Percentiles rank a stretch among this genome's conserved stretches.
These are phyloP conservation scores for Trachelipus rathkii DNA, from an alignment of 1,140 invertebrate species.

Conservation along the genomic window DNA sequence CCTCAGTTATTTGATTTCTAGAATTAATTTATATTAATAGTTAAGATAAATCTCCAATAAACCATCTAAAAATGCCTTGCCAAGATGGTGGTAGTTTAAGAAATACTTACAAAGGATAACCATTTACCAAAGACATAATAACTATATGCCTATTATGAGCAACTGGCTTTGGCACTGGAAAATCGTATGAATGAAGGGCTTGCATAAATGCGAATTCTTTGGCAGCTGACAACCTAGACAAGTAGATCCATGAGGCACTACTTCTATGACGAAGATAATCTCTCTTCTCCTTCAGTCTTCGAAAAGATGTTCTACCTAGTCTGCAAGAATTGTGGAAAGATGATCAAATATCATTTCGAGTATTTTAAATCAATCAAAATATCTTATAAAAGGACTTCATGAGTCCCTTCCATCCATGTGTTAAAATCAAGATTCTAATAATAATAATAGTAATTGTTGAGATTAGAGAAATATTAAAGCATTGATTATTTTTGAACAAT, in stretches of 20 bases:
- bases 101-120: slow-evolving; percentile 54
- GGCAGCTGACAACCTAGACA: slow-evolving; percentile 92
- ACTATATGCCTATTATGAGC: slow-evolving; percentile 95
- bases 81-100: background rate
- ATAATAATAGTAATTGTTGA: too few species aligned
- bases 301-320: slow-evolving; percentile 88
- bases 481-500: too few species aligned
- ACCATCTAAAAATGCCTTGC: background rate
- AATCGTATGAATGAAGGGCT: slow-evolving; percentile 79
- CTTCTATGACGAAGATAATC: slow-evolving; percentile 93
- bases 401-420: too few species aligned
- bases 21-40: slow-evolving; percentile 36
- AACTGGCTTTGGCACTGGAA: slow-evolving; percentile 91
- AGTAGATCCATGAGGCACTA: slow-evolving; percentile 89
- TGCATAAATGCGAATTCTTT: slow-evolving; percentile 99
- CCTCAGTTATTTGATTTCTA: slow-evolving; percentile 75
- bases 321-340: slow-evolving; percentile 51
- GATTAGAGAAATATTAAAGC: too few species aligned
- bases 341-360: too few species aligned
- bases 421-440: too few species aligned
- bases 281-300: slow-evolving; percentile 93
- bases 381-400: too few species aligned
- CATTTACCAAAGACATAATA: slow-evolving; percentile 85
- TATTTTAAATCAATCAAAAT: too few species aligned
- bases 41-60: background rate